phyloP scores from a whole-genome alignment of 2,888 invertebrate species.

The Monochamus alternatus region DNA sequence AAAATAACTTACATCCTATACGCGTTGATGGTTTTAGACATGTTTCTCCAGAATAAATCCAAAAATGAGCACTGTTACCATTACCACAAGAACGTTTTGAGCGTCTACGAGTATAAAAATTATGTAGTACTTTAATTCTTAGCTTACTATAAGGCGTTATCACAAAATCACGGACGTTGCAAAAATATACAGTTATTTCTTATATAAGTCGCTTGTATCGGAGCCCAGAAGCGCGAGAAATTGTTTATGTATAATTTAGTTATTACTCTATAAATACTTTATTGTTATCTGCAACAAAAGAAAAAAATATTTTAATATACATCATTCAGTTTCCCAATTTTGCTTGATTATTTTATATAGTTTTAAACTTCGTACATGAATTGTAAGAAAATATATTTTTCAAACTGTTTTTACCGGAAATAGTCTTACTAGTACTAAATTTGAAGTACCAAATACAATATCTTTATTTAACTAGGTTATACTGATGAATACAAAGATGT shows the following conservation, averaged over 20 bases:
- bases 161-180: slow-evolving; percentile 41
- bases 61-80: slow-evolving; percentile 53
- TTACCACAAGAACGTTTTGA: slow-evolving; percentile 48
- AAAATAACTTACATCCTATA: slow-evolving; percentile 88
- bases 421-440: no score
- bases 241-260: slow-evolving; percentile 18
- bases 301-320: slow-evolving; percentile 19
- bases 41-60: slow-evolving; percentile 64
- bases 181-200: slow-evolving; percentile 37
- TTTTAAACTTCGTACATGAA: no score
- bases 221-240: slow-evolving; percentile 29
- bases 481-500: no score
- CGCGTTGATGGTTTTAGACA: slow-evolving; percentile 92
- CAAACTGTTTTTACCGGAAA: no score
- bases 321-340: neutral
- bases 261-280: slow-evolving; percentile 32
- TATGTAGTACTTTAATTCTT: slow-evolving; percentile 23
- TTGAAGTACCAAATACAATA: no score
- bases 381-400: no score
- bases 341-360: neutral
- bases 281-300: slow-evolving; percentile 45
- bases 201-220: slow-evolving; percentile 17
- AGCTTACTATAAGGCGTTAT: slow-evolving; percentile 37
- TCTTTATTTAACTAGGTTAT: no score
- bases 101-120: slow-evolving; percentile 37